Conservation (phyloP, 2,113 vertebrate genomes). For the Struthio camelus region DNA sequence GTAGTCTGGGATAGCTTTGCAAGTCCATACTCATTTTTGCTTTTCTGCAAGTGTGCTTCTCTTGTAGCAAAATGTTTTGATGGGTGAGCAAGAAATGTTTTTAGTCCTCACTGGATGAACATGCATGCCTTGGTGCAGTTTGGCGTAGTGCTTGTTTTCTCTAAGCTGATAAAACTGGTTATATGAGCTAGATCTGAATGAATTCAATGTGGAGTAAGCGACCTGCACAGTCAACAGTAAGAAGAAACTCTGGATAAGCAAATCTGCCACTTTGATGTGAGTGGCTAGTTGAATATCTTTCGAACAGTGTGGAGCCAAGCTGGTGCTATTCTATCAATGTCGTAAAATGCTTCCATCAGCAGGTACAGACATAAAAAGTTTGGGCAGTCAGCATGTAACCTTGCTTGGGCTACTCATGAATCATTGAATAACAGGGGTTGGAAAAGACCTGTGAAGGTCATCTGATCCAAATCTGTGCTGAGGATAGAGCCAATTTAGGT, state of each 20-base stretch:
- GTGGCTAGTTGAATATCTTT: neutral
- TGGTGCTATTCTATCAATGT: neutral
- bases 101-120: neutral
- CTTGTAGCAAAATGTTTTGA: neutral
- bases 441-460: neutral
- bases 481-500: neutral
- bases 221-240: neutral
- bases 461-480: neutral
- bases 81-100: neutral
- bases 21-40: neutral
- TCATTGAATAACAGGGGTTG: neutral
- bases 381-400: neutral
- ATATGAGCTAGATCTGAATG: neutral
- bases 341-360: neutral
- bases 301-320: neutral
- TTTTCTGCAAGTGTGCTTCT: conserved; percentile 9
- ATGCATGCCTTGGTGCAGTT: neutral
- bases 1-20: neutral
- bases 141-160: neutral
- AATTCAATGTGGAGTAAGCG: neutral
- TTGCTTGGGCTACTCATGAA: neutral
- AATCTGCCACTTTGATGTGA: neutral
- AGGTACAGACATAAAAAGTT: neutral
- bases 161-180: neutral
- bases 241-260: neutral